Evolutionary conservation across 2,888 invertebrate species (phyloP).

Genomic region (Tanaodytes sp.): DNA sequence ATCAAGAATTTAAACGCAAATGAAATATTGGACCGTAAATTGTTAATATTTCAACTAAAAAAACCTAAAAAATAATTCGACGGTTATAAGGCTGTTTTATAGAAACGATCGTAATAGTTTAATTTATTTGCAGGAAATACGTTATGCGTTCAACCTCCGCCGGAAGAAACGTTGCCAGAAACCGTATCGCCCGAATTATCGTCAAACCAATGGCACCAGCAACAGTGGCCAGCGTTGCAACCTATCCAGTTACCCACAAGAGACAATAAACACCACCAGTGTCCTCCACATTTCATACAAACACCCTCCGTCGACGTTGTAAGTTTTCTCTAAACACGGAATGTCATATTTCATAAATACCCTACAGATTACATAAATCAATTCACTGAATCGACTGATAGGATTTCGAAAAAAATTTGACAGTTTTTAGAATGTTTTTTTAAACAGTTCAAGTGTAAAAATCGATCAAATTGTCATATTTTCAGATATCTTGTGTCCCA

Average conservation of each 20-base stretch:
- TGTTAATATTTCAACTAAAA: too few species aligned
- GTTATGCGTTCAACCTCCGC: slow-evolving; percentile 73
- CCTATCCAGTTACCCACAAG: slow-evolving; percentile 59
- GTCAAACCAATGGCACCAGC: slow-evolving; percentile 56
- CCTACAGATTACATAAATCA: too few species aligned
- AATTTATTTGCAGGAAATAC: slow-evolving; percentile 65
- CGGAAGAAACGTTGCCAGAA: slow-evolving; percentile 70
- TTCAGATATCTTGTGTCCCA: slow-evolving; percentile 74
- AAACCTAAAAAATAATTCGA: too few species aligned
- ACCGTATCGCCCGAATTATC: slow-evolving; percentile 57
- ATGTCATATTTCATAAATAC: too few species aligned
- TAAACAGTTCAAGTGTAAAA: too few species aligned
- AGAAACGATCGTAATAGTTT: too few species aligned
- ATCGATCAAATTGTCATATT: too few species aligned
- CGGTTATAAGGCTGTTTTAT: too few species aligned
- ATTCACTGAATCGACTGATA: slow-evolving; percentile 3
- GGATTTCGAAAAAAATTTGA: slow-evolving; percentile 4
- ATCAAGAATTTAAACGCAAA: too few species aligned
- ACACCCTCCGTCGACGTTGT: slow-evolving; percentile 73
- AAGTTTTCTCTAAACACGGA: slow-evolving; percentile 55
- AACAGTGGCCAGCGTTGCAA: slow-evolving; percentile 63
- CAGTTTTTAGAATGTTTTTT: too few species aligned
- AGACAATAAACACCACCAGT: slow-evolving; percentile 70
- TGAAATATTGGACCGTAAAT: too few species aligned
- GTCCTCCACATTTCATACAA: slow-evolving; percentile 78